These are phyloP conservation scores for Otus sunia DNA, from an alignment of 2,113 vertebrate genomes.

Conservation along the genomic window DNA sequence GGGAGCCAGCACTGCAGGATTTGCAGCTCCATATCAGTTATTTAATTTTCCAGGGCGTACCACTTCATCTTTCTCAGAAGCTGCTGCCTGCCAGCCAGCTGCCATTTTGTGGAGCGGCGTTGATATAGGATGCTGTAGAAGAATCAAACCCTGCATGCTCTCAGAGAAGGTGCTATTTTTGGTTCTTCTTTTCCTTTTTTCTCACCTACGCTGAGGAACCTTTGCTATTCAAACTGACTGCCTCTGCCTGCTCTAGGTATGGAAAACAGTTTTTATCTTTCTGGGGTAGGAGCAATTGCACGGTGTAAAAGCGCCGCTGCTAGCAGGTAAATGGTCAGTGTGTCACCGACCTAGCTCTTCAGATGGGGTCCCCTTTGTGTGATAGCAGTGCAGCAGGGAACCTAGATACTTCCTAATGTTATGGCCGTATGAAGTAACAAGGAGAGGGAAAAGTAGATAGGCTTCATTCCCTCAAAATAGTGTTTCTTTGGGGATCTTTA, in stretches of 20 bases:
- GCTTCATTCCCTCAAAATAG: background rate
- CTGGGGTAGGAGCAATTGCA: background rate
- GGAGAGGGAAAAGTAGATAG: background rate
- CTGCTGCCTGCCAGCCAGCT: slow-evolving; percentile 16
- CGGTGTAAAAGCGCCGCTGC: accelerated
- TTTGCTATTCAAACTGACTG: background rate
- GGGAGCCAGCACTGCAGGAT: background rate
- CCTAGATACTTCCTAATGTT: background rate
- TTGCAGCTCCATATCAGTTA: background rate
- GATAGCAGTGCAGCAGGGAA: background rate
- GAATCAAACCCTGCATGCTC: background rate
- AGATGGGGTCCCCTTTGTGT: accelerated
- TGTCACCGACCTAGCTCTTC: background rate
- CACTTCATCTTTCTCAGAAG: slow-evolving; percentile 2
- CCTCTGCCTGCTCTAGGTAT: background rate
- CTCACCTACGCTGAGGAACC: background rate
- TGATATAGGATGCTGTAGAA: background rate
- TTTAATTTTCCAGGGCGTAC: slow-evolving; percentile 30
- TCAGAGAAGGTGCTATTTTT: slow-evolving; percentile 14
- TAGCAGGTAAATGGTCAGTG: accelerated
- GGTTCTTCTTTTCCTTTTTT: slow-evolving; percentile 9
- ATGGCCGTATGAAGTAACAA: background rate
- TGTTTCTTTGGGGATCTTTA: background rate
- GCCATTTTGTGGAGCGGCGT: background rate
- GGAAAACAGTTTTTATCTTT: background rate